Base-by-base conservation (phyloP, 2,888 invertebrate genomes). In the Caenorhabditis panamensis region DNA sequence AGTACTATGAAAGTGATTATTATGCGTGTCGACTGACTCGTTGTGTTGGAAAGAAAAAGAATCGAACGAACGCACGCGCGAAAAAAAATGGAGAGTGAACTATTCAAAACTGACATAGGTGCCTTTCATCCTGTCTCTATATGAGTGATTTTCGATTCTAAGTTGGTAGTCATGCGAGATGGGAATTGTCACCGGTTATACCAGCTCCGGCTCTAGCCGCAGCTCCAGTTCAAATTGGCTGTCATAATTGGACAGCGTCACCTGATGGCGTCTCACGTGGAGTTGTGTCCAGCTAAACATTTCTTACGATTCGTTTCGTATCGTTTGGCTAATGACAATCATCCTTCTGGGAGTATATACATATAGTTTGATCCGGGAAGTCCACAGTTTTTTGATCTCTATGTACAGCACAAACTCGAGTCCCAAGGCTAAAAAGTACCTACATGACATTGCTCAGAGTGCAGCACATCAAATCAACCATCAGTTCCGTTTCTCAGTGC, bases 1-100 rank as follows among this genome's bases (percentile, higher is more conserved):
- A 49, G 64, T 64, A 69, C 61, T 63, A 62, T 72, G 41, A 47
- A 56, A 64, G 49, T 73, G 72, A 73, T 64, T 64, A 73, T 73
- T 73, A 73, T 73, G 58, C 73, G 63, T 66, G 59, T 59, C 47
- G 72, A 72, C 62, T 53, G 62, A 54, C 63, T 44, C 56, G 56
- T 37, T 47, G 56, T 31, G 44, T 41, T 44, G 54, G 62, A 62
- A 71, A 71, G 3, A 49, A 59, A 67, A 28, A 1, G 41, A 20
- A n/a, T n/a, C 26, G 49, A 71, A 31, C 61, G 62, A 71, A 51
- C 51, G 51, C 51, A 51, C 26, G 54, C 54, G n/a, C 24, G 51
- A 5, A 24, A 28, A 54, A 54, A 56, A 56, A 31, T 31, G 31
- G 31, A 18, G 36, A 56, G 31, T 56, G 56, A 56, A 72, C 72